These are phyloP conservation scores for Scaptodrosophila latifasciaeformis DNA, from an alignment of 2,888 invertebrate genomes.

Conservation along the genomic window DNA sequence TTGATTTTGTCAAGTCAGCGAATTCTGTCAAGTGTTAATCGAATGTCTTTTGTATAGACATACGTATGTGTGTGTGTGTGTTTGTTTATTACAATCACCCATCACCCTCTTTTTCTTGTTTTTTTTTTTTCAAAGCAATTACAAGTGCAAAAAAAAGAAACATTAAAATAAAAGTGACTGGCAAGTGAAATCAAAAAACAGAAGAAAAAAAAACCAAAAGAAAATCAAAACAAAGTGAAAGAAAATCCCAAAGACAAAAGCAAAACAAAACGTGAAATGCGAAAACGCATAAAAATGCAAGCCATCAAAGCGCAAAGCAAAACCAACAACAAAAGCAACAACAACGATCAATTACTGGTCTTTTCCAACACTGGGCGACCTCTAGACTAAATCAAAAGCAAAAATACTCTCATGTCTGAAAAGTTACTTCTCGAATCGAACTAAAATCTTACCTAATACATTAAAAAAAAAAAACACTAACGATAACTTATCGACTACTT, in stretches of 20 bases:
- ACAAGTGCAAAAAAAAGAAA: constrained; percentile 36
- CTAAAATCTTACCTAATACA: too few species aligned
- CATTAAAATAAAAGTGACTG: constrained; percentile 30
- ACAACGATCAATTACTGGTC: constrained; percentile 37
- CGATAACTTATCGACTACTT: too few species aligned
- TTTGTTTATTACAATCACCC: not conserved
- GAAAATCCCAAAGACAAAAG: constrained; percentile 5
- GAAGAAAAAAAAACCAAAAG: constrained; percentile 5
- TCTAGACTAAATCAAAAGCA: constrained; percentile 18
- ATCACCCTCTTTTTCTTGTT: constrained; percentile 8
- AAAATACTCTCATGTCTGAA: constrained; percentile 19
- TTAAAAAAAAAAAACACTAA: too few species aligned
- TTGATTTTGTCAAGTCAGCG: constrained; percentile 59
- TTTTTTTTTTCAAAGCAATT: constrained; percentile 3
- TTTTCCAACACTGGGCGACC: constrained; percentile 43
- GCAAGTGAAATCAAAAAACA: constrained; percentile 37
- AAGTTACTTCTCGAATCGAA: too few species aligned
- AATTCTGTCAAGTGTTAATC: constrained; percentile 47
- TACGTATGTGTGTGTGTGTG: not conserved
- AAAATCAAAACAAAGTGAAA: constrained; percentile 12
- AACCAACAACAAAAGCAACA: not conserved
- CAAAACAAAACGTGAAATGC: constrained; percentile 49
- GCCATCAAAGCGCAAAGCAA: constrained; percentile 43
- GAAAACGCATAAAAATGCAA: constrained; percentile 59
- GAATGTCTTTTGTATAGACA: constrained; percentile 39